Conservation (phyloP, 2,113 vertebrate genomes). For the Cathartes aura region DNA sequence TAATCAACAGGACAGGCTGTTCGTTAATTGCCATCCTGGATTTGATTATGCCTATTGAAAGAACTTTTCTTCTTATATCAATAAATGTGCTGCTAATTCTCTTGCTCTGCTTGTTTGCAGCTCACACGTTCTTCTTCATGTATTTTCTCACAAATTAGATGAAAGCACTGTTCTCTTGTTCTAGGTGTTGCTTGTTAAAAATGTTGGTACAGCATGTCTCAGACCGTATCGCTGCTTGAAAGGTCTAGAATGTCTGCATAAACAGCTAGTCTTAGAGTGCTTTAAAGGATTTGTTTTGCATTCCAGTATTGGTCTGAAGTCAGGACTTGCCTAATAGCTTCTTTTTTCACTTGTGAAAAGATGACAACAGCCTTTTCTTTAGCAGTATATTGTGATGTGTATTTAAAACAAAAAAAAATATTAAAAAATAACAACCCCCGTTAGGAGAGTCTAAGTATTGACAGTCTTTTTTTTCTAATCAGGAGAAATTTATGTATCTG, state of each 20-base stretch:
- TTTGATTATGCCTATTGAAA: background rate
- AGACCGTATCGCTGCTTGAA: background rate
- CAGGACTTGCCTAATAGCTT: background rate
- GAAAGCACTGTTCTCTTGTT: background rate
- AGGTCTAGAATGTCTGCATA: background rate
- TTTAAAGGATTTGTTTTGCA: background rate
- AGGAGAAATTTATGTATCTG: slow-evolving; percentile 14
- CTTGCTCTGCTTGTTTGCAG: background rate
- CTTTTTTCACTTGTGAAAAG: background rate
- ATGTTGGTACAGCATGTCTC: background rate
- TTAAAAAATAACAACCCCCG: background rate
- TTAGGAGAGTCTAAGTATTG: background rate
- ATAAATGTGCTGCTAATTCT: background rate
- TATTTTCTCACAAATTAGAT: background rate
- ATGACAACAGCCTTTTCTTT: background rate
- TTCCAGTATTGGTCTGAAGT: background rate
- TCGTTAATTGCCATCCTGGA: background rate
- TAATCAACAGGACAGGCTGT: background rate
- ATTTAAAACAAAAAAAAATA: background rate
- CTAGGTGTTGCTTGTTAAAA: background rate
- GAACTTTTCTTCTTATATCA: background rate
- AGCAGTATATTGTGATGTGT: background rate
- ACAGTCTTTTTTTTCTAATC: background rate
- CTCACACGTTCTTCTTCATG: accelerated
- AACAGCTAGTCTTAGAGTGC: background rate